Conservation (phyloP, 2,113 vertebrate genomes). For the Carassius carassius region DNA sequence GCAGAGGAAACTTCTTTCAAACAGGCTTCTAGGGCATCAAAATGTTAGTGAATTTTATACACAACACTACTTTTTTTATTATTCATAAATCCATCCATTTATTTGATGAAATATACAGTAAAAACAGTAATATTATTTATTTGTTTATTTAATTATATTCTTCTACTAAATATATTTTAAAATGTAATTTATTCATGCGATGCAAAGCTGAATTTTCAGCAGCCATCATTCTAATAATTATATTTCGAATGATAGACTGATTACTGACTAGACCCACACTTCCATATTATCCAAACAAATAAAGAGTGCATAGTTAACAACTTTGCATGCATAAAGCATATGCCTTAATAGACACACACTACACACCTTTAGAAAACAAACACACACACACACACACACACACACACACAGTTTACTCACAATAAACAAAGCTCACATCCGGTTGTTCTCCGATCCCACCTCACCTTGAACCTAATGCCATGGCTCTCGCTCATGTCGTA, state of each 20-base stretch:
- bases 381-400: not conserved
- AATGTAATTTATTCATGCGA: not conserved
- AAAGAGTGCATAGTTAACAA: not conserved
- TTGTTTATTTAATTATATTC: too few relatives aligned
- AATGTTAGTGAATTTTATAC: not conserved
- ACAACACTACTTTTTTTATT: too few relatives aligned
- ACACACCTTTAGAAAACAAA: slow-evolving; percentile 46
- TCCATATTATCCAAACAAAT: not conserved
- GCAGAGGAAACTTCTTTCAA: slow-evolving; percentile 27
- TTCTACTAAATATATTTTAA: not conserved
- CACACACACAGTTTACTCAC: not conserved
- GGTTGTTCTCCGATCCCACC: slow-evolving; percentile 43
- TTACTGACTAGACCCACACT: not conserved
- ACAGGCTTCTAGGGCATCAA: not conserved
- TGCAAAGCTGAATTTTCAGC: not conserved
- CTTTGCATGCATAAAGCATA: slow-evolving; percentile 48
- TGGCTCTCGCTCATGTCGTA: not conserved
- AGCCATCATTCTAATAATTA: too few relatives aligned
- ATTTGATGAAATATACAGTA: too few relatives aligned
- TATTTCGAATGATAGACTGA: too few relatives aligned
- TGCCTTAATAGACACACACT: slow-evolving; percentile 62
- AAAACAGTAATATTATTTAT: too few relatives aligned
- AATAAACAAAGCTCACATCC: slow-evolving; percentile 42
- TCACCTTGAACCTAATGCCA: slow-evolving; percentile 51
- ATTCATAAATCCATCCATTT: too few relatives aligned